Base-by-base conservation (phyloP, 2,797 vertebrate genomes). In the Columba guinea region DNA sequence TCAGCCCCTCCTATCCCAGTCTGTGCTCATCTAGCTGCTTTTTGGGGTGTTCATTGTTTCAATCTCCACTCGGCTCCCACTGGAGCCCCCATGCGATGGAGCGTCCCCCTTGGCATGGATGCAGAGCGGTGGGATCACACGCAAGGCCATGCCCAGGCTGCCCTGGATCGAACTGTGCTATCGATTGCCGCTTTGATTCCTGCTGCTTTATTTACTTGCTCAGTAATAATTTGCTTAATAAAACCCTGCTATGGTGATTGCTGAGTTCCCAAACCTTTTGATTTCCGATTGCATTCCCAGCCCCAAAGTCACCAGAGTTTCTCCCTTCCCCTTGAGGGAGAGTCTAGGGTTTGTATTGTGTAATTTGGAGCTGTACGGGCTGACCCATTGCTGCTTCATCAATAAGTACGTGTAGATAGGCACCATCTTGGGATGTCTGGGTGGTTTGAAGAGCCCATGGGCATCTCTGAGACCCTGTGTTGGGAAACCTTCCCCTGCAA, bases 151-250 rank as follows among this genome's bases (percentile, higher is more conserved):
- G 39, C 59, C 41, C n/a, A n/a, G 56, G 39, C 78, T 93, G 87
- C 81, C 56, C 76, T 1, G 0, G 37, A 78, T 83, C 23, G 76
- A 95, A 41, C 78, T 9, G 65, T 5, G 34, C 89, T 71, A 92
- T 95, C 0, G 69, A 94, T 85, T 24, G 6, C 30, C 2, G 2
- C 62, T 94, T 85, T 44, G 84, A 65, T 80, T 89, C 91, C 84
- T 1, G 9, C 82, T 87, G 89, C 69, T 95, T 95, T 95, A 87
- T 93, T 93, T 95, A 95, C 91, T 94, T 41, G 46, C 80, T 95
- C 80, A 19, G 58, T 84, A 81, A 94, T 94, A 92, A 91, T 95
- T 94, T 89, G 76, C 84, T 90, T 88, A 90, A 89, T 90, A 92
- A 94, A 91, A 24, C 56, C 26, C 67, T 74, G 69, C 58, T 35